These are phyloP conservation scores for Seira musarum DNA, from an alignment of 2,888 invertebrate species.

Conservation along the genomic window DNA sequence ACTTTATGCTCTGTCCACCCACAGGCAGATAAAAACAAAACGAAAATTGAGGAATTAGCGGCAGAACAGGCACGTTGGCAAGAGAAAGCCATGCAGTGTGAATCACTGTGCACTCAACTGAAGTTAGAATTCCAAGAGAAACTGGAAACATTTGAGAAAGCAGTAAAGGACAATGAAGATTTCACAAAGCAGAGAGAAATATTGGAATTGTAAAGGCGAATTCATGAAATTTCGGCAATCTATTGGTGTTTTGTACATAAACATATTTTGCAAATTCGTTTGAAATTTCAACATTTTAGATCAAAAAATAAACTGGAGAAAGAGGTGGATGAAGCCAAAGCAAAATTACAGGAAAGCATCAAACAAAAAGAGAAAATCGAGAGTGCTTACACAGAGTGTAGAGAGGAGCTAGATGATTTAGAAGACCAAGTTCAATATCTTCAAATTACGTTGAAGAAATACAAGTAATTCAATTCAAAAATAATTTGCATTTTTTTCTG, in stretches of 20 bases:
- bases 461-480: constrained; percentile 26
- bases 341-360: constrained; percentile 27
- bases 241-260: no score
- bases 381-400: constrained; percentile 37
- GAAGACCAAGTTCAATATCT: constrained; percentile 46
- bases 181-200: constrained; percentile 46
- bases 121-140: constrained; percentile 53
- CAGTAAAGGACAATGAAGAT: constrained; percentile 24
- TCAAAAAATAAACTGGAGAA: constrained; percentile 42
- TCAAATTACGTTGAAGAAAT: constrained; percentile 26
- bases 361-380: constrained; percentile 25
- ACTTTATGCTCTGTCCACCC: no score
- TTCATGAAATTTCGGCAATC: no score
- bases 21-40: constrained; percentile 23
- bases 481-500: no score
- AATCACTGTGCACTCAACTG: constrained; percentile 54
- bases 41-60: constrained; percentile 51
- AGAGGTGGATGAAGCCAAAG: constrained; percentile 32
- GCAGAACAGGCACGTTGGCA: constrained; percentile 61
- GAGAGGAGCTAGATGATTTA: constrained; percentile 40
- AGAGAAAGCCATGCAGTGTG: constrained; percentile 59
- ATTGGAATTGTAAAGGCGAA: no score
- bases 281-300: no score
- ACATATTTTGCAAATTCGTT: no score
- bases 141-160: constrained; percentile 36